Evolutionary conservation across 2,888 invertebrate species (phyloP).

Genomic region (Hemicrepidius hirtus): DNA sequence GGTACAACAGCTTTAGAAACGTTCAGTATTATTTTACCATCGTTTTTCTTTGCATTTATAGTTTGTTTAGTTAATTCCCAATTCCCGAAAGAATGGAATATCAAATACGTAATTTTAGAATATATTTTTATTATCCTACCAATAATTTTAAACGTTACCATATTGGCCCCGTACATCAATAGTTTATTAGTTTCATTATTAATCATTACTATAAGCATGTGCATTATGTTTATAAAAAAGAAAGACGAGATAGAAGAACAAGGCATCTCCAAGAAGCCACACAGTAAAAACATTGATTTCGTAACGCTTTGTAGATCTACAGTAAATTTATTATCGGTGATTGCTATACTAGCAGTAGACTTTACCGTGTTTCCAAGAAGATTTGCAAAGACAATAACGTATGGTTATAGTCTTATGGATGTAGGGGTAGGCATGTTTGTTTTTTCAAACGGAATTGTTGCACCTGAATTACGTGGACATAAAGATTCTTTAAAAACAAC

Average conservation of each 20-base stretch:
- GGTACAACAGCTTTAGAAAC: constrained; percentile 75
- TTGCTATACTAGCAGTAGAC: constrained; percentile 95
- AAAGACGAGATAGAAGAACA: background rate
- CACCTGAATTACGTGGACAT: constrained; percentile 73
- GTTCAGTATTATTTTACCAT: constrained; percentile 66
- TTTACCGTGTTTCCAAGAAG: constrained; percentile 89
- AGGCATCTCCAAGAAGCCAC: background rate
- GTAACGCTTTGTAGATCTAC: constrained; percentile 83
- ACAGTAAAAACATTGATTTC: constrained; percentile 61
- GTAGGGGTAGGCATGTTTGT: constrained; percentile 94
- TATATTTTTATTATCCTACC: constrained; percentile 76
- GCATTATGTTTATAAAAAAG: constrained; percentile 32
- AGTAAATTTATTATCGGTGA: constrained; percentile 82
- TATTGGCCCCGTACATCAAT: constrained; percentile 71
- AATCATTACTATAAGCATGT: constrained; percentile 49
- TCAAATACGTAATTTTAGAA: constrained; percentile 70
- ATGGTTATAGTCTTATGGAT: constrained; percentile 95
- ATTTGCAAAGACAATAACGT: constrained; percentile 91
- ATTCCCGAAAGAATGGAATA: constrained; percentile 23
- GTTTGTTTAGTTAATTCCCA: constrained; percentile 63
- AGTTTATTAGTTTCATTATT: constrained; percentile 56
- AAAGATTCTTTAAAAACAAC: constrained; percentile 64
- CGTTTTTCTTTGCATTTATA: constrained; percentile 65
- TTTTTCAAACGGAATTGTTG: constrained; percentile 85
- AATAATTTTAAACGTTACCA: constrained; percentile 75